A percentile compares a stretch with the other conserved stretches of the same genome.
Conservation (phyloP, 2,888 invertebrate species). For the Eristalis pertinax region DNA sequence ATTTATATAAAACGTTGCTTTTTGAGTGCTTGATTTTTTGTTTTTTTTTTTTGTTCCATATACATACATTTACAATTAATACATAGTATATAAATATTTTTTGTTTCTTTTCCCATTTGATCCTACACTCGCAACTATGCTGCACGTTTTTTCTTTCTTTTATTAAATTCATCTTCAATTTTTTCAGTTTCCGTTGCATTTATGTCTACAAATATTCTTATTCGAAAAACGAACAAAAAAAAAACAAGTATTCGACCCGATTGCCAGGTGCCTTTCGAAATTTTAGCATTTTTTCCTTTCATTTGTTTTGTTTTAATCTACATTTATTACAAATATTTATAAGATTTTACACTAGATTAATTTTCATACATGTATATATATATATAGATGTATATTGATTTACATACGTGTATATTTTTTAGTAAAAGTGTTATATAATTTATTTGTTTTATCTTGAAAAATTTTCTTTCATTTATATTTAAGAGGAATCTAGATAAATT, state of each 20-base stretch:
- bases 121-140: constrained; percentile 67
- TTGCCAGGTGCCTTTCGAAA: too few species aligned
- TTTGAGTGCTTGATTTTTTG: constrained; percentile 15
- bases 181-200: neutral
- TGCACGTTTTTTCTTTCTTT: constrained; percentile 17
- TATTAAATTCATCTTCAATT: constrained; percentile 53
- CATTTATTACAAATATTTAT: constrained; percentile 72
- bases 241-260: too few species aligned
- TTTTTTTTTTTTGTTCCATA: constrained; percentile 44
- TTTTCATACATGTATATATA: constrained; percentile 56
- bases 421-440: constrained; percentile 1
- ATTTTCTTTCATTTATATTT: constrained; percentile 27
- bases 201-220: constrained; percentile 14
- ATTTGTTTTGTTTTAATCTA: constrained; percentile 51
- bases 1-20: constrained; percentile 43
- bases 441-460: neutral
- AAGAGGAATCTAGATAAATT: constrained; percentile 57
- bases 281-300: neutral
- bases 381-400: constrained; percentile 51
- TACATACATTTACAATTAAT: constrained; percentile 71
- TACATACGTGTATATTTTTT: constrained; percentile 32
- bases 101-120: constrained; percentile 47
- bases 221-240: constrained; percentile 30
- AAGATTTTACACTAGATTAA: constrained; percentile 68
- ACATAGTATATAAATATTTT: constrained; percentile 65